Base-by-base conservation (phyloP, 2,888 invertebrate genomes). In the Cybosia mesomella region DNA sequence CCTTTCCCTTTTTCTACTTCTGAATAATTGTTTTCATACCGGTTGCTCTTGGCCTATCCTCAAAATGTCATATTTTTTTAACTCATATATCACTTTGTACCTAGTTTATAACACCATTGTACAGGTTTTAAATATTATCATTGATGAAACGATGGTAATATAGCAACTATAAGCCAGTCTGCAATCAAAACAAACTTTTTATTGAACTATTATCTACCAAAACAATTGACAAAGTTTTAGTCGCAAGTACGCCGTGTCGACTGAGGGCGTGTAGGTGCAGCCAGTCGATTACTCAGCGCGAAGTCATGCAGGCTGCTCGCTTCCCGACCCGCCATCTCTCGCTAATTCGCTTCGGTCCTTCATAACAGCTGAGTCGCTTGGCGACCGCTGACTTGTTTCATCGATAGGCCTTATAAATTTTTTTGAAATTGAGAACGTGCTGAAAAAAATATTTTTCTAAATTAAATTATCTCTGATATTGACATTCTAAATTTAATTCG, bases 311-410 rank as follows among this genome's bases (percentile, higher is more conserved):
- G 89, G 89, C 87, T 85, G 85, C 71, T 81, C 80, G 82, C 79
- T 77, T 81, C 82, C 77, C 83, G 81, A 84, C 81, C 83, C 86
- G 85, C 86, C 88, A 87, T 83, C 87, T 89, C 85, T 85, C 85
- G 88, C 84, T 80, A 79, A 84, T 79, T 85, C 83, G 81, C 84
- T 72, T 77, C 83, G 77, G 71, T 75, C 70, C 78, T 80, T 80
- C 83, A 85, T 81, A 84, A 85, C 88, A 87, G 87, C 86, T 84
- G 87, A 87, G 90, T 91, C 89, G 91, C 92, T 82, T 86, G 85
- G 92, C 90, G 90, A 93, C 92, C 88, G 88, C 83, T 81, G 83
- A 83, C 85, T 85, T 86, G 93, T 92, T 93, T 90, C 86, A 91
- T 94, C 94, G 90, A 86, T 93, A 87, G 4, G 9, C n/a, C n/a